These are phyloP conservation scores for Sebastiscus tertius DNA, from an alignment of 2,797 vertebrate species.

Conservation along the genomic window DNA sequence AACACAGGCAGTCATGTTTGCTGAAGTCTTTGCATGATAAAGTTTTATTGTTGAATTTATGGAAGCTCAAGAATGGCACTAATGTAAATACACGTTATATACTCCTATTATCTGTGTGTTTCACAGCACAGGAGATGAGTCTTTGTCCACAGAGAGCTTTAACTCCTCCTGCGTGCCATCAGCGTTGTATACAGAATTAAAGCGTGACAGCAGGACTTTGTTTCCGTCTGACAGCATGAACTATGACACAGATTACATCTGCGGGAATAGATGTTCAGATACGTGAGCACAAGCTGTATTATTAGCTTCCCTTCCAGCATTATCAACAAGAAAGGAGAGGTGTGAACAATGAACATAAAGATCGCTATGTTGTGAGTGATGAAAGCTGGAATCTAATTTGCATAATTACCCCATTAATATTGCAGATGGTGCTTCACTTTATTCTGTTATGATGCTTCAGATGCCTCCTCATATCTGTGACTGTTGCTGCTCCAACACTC, in stretches of 20 bases:
- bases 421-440: constrained; percentile 40
- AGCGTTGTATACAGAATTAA: constrained; percentile 1
- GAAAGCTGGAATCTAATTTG: constrained; percentile 50
- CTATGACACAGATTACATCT: neutral
- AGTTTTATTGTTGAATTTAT: neutral
- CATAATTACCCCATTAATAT: constrained; percentile 55
- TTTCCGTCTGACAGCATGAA: constrained; percentile 16
- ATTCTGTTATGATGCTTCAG: constrained; percentile 28
- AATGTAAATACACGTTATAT: neutral
- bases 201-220: neutral
- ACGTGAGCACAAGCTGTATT: constrained; percentile 5
- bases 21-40: neutral
- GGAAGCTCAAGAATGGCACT: neutral
- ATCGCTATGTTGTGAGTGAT: constrained; percentile 30
- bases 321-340: constrained; percentile 17
- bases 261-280: constrained; percentile 1
- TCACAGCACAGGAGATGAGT: neutral
- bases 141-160: neutral
- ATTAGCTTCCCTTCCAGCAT: constrained; percentile 1
- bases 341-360: constrained; percentile 38
- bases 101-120: neutral
- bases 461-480: constrained; percentile 21
- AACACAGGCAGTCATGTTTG: neutral
- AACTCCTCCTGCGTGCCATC: neutral
- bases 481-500: constrained; percentile 4